Evolutionary conservation across 2,888 invertebrate species (phyloP).

Genomic region (Oegoconia quadripuncta): DNA sequence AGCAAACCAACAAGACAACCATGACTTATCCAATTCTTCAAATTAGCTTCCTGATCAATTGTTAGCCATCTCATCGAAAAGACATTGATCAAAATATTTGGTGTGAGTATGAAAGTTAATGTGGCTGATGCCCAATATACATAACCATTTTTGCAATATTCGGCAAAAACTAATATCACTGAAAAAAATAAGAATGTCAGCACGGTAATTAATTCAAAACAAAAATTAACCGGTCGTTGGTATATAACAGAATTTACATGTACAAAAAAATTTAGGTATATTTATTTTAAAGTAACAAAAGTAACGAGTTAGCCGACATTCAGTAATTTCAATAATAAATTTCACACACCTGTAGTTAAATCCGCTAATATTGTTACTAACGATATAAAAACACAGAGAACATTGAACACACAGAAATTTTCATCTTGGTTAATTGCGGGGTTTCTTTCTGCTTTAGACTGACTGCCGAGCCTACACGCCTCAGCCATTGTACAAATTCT

Average conservation of each 20-base stretch:
- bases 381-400: conserved; percentile 76
- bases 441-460: conserved; percentile 47
- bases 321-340: too few relatives aligned
- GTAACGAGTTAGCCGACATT: conserved; percentile 13
- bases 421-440: conserved; percentile 55
- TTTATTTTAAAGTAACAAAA: conserved; percentile 15
- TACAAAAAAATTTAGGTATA: too few relatives aligned
- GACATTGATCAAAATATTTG: conserved; percentile 77
- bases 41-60: conserved; percentile 62
- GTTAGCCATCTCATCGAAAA: conserved; percentile 81
- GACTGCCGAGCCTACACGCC: conserved; percentile 59
- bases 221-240: too few relatives aligned
- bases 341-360: conserved; percentile 75
- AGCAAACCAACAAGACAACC: conserved; percentile 75
- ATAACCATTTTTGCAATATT: conserved; percentile 77
- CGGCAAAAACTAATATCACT: conserved; percentile 78
- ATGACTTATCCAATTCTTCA: conserved; percentile 77
- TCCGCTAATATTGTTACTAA: conserved; percentile 79
- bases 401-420: conserved; percentile 72
- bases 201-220: too few relatives aligned
- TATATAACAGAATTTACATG: conserved; percentile 1
- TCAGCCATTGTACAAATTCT: conserved; percentile 61
- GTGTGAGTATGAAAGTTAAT: conserved; percentile 72
- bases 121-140: conserved; percentile 78
- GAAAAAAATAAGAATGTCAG: too few relatives aligned